Evolutionary conservation across 2,113 vertebrate genomes (phyloP).

Genomic region (Anhinga anhinga): DNA sequence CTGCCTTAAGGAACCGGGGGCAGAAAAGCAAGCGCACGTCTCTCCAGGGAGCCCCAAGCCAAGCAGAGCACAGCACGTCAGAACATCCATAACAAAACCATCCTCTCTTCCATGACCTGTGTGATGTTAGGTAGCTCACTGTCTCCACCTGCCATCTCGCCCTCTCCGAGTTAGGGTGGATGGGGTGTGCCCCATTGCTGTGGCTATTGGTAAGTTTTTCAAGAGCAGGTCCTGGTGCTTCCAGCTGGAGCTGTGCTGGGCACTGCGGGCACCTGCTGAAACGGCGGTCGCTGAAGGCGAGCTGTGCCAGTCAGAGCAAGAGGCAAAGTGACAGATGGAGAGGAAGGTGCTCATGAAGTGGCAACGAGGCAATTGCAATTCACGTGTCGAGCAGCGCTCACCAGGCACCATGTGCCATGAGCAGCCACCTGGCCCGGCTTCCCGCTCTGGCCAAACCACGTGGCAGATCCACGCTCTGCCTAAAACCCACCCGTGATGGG

Average conservation of each 20-base stretch:
- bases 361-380: accelerated
- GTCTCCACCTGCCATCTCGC: not conserved
- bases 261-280: accelerated
- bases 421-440: not conserved
- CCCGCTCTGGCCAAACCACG: not conserved
- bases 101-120: not conserved
- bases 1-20: not conserved
- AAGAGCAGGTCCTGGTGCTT: not conserved
- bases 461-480: not conserved
- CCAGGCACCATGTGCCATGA: not conserved
- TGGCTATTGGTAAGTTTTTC: not conserved
- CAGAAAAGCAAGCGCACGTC: accelerated
- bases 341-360: not conserved
- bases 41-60: not conserved
- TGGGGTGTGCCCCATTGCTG: not conserved
- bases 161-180: accelerated
- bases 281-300: accelerated
- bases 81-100: not conserved
- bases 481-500: accelerated
- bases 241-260: not conserved
- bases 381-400: not conserved
- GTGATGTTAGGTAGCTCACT: not conserved
- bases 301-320: not conserved
- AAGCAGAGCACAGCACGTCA: not conserved
- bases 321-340: not conserved